These are phyloP conservation scores for Nymphicus hollandicus DNA, from an alignment of 2,113 vertebrate species.

Conservation along the genomic window DNA sequence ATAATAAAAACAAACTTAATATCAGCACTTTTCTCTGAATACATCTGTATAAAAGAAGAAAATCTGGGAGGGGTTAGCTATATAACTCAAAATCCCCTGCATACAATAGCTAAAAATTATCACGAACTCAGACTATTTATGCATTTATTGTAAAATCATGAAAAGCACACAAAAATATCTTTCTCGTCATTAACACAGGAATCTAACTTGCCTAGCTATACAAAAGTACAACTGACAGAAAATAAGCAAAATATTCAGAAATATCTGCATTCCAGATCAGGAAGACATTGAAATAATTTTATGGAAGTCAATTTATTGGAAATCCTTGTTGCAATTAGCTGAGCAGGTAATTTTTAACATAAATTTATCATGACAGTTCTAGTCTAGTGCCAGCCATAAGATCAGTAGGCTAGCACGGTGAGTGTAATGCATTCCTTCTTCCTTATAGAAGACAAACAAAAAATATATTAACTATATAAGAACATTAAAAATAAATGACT, in stretches of 20 bases:
- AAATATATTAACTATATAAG: background rate
- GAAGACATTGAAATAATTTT: constrained; percentile 17
- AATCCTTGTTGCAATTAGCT: background rate
- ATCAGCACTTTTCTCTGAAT: constrained; percentile 12
- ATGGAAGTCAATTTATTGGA: background rate
- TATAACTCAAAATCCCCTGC: background rate
- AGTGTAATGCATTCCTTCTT: background rate
- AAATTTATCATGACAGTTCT: background rate
- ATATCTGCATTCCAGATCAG: constrained; percentile 4
- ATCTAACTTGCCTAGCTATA: background rate
- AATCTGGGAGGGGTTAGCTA: constrained; percentile 36
- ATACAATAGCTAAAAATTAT: constrained; percentile 24
- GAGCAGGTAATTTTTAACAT: background rate
- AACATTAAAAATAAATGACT: background rate
- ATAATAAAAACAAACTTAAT: constrained; percentile 56
- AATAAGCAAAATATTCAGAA: constrained; percentile 11
- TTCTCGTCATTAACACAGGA: background rate
- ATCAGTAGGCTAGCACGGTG: accelerated
- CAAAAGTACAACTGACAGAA: background rate
- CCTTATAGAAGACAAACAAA: background rate
- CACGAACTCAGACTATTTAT: background rate
- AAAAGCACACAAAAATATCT: background rate
- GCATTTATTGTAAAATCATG: constrained; percentile 34
- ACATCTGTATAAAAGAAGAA: constrained; percentile 24
- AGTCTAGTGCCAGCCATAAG: background rate